Base-by-base conservation (phyloP, 2,113 vertebrate genomes). In the Fregetta grallaria region DNA sequence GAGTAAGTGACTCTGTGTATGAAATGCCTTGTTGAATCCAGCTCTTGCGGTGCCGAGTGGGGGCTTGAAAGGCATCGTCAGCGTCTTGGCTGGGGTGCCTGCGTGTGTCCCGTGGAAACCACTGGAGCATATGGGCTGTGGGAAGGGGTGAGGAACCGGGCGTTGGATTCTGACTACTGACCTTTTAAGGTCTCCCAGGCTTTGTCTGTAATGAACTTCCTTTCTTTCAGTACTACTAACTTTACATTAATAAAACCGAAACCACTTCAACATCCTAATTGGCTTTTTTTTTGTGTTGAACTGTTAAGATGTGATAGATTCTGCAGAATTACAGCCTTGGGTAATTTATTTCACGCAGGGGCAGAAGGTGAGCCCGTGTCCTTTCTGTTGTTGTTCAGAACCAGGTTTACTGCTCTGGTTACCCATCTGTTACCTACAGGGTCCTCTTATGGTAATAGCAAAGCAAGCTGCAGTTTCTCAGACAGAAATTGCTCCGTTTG, bases 31-130 rank as follows among this genome's bases (percentile, higher is more conserved):
- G 17, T 4, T 32, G 87, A 50, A 19, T 49, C 13, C 74, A 49
- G 65, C 10, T 25, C 80, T 47, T 4, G n/a, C 3, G 1, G 17
- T 25, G 86, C 49, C 0, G 0, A 36, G 67, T 3, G 0, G 83
- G 65, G 59, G 14, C 76, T 87, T 11, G 4, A 23, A 59, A 42
- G 80, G 26, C 62, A 13, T 1, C 22, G 4, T 52, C 71, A 45
- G 58, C 2, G 0, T 32, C 75, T 49, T 66, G 92, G 36, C 88
- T 4, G 8, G 38, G 47, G 38, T 26, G 40, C 14, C 77, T 7
- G 52, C 0, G 0, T 1, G 16, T 12, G 49, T 71, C 77, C 77
- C 3, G 0, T 9, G 29, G 89, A 92, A 85, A 45, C 12, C 0
- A 2, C 81, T 12, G 30, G 22, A 84, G 68, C 65, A n/a, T 6